Base-by-base conservation (phyloP, 2,888 invertebrate species). In the Sesamia inferens region DNA sequence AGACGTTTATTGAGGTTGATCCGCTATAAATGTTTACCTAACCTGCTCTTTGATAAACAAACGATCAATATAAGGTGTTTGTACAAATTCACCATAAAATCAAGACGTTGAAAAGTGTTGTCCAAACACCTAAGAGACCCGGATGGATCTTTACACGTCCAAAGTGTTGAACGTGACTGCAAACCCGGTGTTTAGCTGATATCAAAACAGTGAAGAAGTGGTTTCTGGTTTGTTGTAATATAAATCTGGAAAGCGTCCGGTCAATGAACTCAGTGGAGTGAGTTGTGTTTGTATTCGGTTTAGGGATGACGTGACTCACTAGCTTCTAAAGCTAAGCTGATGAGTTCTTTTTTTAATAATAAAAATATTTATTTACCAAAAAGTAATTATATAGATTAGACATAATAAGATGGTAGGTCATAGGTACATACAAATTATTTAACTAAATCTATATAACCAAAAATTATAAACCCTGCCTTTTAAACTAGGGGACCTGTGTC, bases 241-340 rank as follows among this genome's bases (percentile, higher is more conserved):
- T 87, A 85, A 87, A 83, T 81, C 82, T 87, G 84, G 77, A 74
- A 85, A 85, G 78, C 80, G 78, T 85, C 80, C 78, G 79, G 92
- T 92, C 90, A 85, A 87, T 82, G 91, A 88, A 89, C 94, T 81
- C 81, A 22, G 55, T 57, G 77, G 63, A 68, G 68, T 71, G 75
- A 76, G 71, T 79, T 85, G 83, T 89, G 88, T 91, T 90, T 91
- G 88, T 90, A 88, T 90, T 89, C 24, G 58, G 58, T 62, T 71
- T 72, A 75, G 78, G 74, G 74, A 69, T 82, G 75, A 79, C 83
- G 70, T 74, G 55, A 67, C 39, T 78, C 44, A 48, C 48, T 48
- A 44, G 24, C 16, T 76, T 55, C 42, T 54, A 22, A 42, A 79
- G 77, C 63, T 70, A 47, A 47, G 51, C 39, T 78, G 62, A 47